Percentiles rank a stretch among this genome's conserved stretches.
These are phyloP conservation scores for Enteromius unitaeniatus DNA, from an alignment of 2,797 vertebrate species.

Conservation along the genomic window DNA sequence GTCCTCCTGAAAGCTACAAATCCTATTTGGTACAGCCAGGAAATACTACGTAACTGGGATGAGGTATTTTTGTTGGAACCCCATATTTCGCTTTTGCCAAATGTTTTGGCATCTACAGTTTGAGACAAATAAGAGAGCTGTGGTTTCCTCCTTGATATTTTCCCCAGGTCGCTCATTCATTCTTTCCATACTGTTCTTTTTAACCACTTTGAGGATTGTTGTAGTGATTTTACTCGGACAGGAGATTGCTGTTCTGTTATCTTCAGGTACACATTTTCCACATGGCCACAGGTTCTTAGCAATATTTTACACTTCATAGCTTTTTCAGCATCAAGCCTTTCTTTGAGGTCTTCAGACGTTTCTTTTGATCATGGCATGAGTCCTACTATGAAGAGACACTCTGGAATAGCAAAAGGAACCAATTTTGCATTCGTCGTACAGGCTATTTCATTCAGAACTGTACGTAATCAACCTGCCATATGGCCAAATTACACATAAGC, in stretches of 20 bases:
- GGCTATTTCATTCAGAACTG: neutral
- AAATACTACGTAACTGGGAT: neutral
- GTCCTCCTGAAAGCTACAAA: neutral
- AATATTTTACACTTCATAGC: neutral
- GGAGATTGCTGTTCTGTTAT: slow-evolving; percentile 8
- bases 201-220: neutral
- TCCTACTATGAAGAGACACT: neutral
- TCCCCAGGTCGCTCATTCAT: neutral
- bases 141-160: neutral
- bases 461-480: neutral
- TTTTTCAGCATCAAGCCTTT: neutral
- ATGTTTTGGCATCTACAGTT: slow-evolving; percentile 13
- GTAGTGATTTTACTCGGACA: neutral
- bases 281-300: neutral
- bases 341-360: neutral
- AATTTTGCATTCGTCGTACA: neutral
- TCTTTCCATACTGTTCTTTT: neutral
- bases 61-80: neutral
- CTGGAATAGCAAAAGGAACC: neutral
- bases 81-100: neutral
- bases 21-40: neutral
- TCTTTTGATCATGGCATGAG: neutral
- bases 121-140: neutral
- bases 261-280: slow-evolving; percentile 22
- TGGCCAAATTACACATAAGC: neutral